Evolutionary conservation across 92 coral and sea anemone species (phyloP).

Genomic region (Parazoanthus atlanticus): DNA sequence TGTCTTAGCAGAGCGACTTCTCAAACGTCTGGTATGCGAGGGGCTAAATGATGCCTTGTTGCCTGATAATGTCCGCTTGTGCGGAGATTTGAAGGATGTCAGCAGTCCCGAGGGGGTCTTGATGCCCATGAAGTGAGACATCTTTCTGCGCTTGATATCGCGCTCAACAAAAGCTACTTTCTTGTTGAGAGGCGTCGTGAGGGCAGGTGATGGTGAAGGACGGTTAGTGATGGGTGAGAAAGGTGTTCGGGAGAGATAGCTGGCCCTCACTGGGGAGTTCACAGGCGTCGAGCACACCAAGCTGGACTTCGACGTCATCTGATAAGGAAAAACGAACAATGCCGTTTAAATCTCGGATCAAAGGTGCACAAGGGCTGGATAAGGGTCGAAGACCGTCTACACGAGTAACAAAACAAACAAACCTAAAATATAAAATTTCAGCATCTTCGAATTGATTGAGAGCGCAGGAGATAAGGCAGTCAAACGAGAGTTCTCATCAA

Average conservation of each 20-base stretch:
- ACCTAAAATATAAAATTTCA: no score
- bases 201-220: conserved; percentile 5
- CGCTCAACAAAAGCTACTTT: conserved; percentile 10
- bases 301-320: conserved; percentile 31
- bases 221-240: conserved; percentile 33
- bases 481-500: no score
- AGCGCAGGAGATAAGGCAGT: no score
- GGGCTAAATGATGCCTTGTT: conserved; percentile 51
- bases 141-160: neutral
- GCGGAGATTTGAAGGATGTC: conserved; percentile 57
- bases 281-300: conserved; percentile 29
- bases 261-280: neutral
- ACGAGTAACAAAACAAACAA: no score
- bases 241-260: conserved; percentile 11
- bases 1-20: conserved; percentile 55
- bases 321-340: neutral
- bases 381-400: neutral
- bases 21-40: conserved; percentile 39
- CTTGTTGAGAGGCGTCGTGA: conserved; percentile 13
- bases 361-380: neutral
- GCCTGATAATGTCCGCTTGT: conserved; percentile 61
- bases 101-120: conserved; percentile 63
- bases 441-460: no score
- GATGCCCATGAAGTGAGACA: conserved; percentile 10
- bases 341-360: neutral